phyloP scores from a whole-genome alignment of 2,888 invertebrate genomes.

The Agriopis aurantiaria region DNA sequence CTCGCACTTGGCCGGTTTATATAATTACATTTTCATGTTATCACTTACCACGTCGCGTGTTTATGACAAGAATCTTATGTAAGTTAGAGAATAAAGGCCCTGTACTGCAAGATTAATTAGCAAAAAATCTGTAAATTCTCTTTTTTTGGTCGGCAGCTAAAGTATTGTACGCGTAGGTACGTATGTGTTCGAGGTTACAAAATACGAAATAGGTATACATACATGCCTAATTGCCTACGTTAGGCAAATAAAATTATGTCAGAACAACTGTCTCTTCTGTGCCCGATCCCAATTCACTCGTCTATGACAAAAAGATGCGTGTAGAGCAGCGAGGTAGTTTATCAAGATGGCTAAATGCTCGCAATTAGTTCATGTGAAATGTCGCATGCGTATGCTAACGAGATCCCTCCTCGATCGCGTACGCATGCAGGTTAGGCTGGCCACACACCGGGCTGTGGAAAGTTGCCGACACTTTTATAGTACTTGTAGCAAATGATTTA shows the following conservation, averaged over 20 bases:
- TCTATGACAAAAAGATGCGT: constrained; percentile 63
- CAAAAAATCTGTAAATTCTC: too few relatives aligned
- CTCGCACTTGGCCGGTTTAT: too few relatives aligned
- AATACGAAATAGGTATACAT: too few relatives aligned
- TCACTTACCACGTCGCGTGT: too few relatives aligned
- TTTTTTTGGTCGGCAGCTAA: too few relatives aligned
- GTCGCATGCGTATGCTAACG: constrained; percentile 85
- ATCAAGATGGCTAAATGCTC: constrained; percentile 84
- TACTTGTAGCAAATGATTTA: not conserved
- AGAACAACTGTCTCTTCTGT: constrained; percentile 28
- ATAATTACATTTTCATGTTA: too few relatives aligned
- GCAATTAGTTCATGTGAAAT: constrained; percentile 86
- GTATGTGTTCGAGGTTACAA: too few relatives aligned
- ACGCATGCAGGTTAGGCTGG: constrained; percentile 44
- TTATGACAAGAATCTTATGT: too few relatives aligned
- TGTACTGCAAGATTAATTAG: too few relatives aligned
- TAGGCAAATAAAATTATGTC: not conserved
- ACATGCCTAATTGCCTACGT: too few relatives aligned
- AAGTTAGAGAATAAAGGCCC: too few relatives aligned
- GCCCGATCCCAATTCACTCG: not conserved
- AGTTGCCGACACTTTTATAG: constrained; percentile 19
- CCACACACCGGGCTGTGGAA: constrained; percentile 24
- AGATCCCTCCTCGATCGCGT: constrained; percentile 72
- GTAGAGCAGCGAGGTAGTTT: constrained; percentile 72
- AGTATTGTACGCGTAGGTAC: too few relatives aligned